Evolutionary conservation across 2,113 vertebrate species (phyloP), one percentile per base, ranked within the genome.

Genomic region (Atherinomorus stipes): DNA sequence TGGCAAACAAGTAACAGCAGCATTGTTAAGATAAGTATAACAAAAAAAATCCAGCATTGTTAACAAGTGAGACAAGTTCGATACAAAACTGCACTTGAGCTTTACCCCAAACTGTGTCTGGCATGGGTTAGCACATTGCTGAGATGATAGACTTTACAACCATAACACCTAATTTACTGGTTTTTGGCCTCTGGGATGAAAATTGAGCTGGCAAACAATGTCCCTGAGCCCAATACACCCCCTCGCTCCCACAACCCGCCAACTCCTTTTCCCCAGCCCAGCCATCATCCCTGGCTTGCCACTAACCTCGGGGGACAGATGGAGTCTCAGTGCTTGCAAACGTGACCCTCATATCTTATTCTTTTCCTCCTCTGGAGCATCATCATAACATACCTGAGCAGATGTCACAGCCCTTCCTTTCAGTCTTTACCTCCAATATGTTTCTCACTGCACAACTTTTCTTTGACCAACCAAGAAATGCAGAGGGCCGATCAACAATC

Each of bases 351-450:
- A 79, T 88, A 64, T 81, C 59, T 71, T 62, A 86, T 84, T 62
- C 65, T 47, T 47, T n/a, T 47, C 44, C 18, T 76, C 69, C 72
- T 69, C 57, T 57, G 53, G 47, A 80, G 83, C 75, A 70, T 74
- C 66, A 81, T 89, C 80, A 83, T 87, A 85, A 81, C 73, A 71
- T 80, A 76, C 80, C 74, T 85, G 79, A 77, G 76, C 84, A 87
- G 84, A 85, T 82, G 82, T 74, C 85, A 72, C 66, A 23, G 76
- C 71, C 45, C 49, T 44, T 66, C 31, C 59, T 81, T 44, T 11
- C 31, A 62, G 25, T 63, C 49, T 59, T 50, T 38, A 16, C 22
- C 18, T 61, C 6, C 60, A 13, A 19, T 47, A n/a, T 61, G 6
- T 50, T 38, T 65, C 58, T 78, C 42, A 53, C 63, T 74, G 61